Base-by-base conservation (phyloP, 2,113 vertebrate species). In the Sphyrna mokarran region DNA sequence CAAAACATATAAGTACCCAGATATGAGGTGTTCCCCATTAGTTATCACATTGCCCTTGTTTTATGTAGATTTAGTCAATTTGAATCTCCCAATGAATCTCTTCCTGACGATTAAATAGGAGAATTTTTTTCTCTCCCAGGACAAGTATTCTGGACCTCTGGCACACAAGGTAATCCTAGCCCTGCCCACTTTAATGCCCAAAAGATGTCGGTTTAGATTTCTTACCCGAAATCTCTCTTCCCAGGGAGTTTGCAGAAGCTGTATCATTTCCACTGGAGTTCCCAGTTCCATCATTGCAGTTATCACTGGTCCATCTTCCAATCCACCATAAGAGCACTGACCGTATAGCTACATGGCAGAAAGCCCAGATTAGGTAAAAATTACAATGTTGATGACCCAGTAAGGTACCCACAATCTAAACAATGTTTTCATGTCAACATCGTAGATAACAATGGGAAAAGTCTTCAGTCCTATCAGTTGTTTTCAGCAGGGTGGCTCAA, bases 161-260 rank as follows among this genome's bases (percentile, higher is more conserved):
- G 95, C 91, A 96, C 96, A 63, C 95, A 63, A 70, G 43, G 40
- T 94, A 87, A 89, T 94, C n/a, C 69, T n/a, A 93, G 96, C 61
- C 96, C 95, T 95, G 91, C 97, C 96, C 96, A 54, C 96, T 93
- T 23, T 54, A 96, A 40, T 96, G 72, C 96, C 96, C 95, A 95
- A 96, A 95, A 78, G 40, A 33, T 23, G 87, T 96, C 37, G 97
- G 94, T 26, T 90, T 95, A 58, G 96, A 96, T 96, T 96, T 96
- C 98, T 98, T 98, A 99, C 98, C 98, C 98, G 98, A 97, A 99
- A 99, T 97, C 98, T 97, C 97, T 99, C 98, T 96, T 99, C 98
- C 98, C 98, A 99, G 97, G 98, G 98, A 96, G 98, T 98, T 97
- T 99, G 98, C 95, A 99, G 98, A 96, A 99, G 98, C 97, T 98